Base-by-base conservation (phyloP, 2,888 invertebrate species). In the Chymomyza caudatula region DNA sequence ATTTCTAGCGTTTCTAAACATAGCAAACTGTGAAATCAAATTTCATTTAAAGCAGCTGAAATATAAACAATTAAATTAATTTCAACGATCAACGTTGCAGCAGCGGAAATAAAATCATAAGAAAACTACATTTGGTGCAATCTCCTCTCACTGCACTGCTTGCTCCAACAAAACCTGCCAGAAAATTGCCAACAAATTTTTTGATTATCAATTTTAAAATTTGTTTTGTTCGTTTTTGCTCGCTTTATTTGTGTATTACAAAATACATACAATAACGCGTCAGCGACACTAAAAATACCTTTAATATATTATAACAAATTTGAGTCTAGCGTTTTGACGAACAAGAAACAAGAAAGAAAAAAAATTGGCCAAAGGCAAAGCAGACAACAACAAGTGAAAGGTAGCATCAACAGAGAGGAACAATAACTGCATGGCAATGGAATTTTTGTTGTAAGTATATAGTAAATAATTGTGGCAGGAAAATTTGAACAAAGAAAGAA, bases 361-460 rank as follows among this genome's bases (percentile, higher is more conserved):
- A 17, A 15, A 47, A 6, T 3, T 47, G 17, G 44, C 44, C 44
- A 17, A n/a, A n/a, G n/a, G n/a, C n/a, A n/a, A n/a, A n/a, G n/a
- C n/a, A n/a, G n/a, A n/a, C n/a, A n/a, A 17, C 17, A 63, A 53
- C 59, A 57, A 65, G 68, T 70, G 53, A 63, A 75, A 63, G 71
- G 52, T 6, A 13, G 13, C 19, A 51, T 6, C 17, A 17, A 76
- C 76, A 77, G 15, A 15, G 17, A 47, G 5, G n/a, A 13, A 69
- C 61, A 65, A 65, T 54, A 70, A 76, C 71, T 80, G 78, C 65
- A 78, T 75, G 77, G 80, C 80, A 69, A 90, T 90, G 90, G 90
- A 90, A 76, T 90, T 90, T 87, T 87, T 90, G 78, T 90, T 90
- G 90, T 90, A 87, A 90, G 90, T 89, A 85, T 67, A 4, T 5